Base-by-base conservation (phyloP, 2,113 vertebrate genomes). In the Gobiocypris rarus region DNA sequence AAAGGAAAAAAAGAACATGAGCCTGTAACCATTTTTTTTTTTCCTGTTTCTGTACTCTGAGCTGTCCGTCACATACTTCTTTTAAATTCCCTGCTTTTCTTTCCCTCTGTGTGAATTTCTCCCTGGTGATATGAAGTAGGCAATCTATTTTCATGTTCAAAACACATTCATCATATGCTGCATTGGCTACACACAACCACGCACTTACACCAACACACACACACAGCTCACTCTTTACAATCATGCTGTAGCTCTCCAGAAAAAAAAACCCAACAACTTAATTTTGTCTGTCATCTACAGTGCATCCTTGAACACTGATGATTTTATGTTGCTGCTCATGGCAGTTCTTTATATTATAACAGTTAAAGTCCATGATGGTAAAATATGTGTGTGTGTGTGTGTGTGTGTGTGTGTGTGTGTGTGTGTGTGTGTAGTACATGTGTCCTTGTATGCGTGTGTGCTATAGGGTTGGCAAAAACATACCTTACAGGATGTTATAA, bases 141-240 rank as follows among this genome's bases (percentile, higher is more conserved):
- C 76, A 79, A 45, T 61, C 56, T 79, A 79, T 79, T 79, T 79
- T 79, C 41, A 79, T 61, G 56, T 45, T 61, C 38, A 79, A 41
- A 63, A 79, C 76, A 79, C 56, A 79, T 79, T 63, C 56, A 79
- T 79, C 56, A 61, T 79, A 63, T 22, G n/a, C 83, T 83, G 70
- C 65, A 74, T 59, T 54, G 31, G 81, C 50, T 76, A 41, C 75
- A 83, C 79, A 34, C 54, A 78, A 19, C 24, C 56, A 80, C 17
- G 13, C 63, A 75, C 56, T 9, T 38, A 58, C 59, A 69, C 41
- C 43, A 75, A 50, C 77, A 77, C 58, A 76, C 73, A 59, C 69
- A 75, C 67, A 52, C 78, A 15, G 50, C 54, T 85, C 84, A 45
- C 75, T 41, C 52, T 58, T 9, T 54, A 54, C 74, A 56, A 38